A percentile compares a stretch with the other conserved stretches of the same genome.
These are phyloP conservation scores for Semnornis frantzii DNA, from an alignment of 2,113 vertebrate species.

Conservation along the genomic window DNA sequence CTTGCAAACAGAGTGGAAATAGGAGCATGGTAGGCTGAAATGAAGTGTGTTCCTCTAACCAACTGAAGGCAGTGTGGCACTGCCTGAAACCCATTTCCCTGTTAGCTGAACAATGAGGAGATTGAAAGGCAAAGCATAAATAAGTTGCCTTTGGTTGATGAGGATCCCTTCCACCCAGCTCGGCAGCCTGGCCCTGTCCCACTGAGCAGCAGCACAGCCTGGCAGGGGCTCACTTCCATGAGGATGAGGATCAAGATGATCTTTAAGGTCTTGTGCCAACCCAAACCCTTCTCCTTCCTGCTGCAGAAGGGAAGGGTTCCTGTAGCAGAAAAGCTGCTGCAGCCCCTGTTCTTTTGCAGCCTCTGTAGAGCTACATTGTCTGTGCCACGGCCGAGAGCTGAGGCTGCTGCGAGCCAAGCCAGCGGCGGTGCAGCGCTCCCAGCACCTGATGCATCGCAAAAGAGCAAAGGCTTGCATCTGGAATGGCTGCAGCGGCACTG, in stretches of 20 bases:
- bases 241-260: not conserved
- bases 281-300: no score
- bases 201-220: no score
- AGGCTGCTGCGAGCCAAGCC: not conserved
- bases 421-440: not conserved
- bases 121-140: conserved; percentile 9
- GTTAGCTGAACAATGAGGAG: not conserved
- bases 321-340: not conserved
- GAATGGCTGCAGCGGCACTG: not conserved
- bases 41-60: not conserved
- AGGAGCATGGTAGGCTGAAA: not conserved
- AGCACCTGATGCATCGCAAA: not conserved
- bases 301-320: fast-evolving
- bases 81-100: not conserved
- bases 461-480: no score
- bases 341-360: not conserved
- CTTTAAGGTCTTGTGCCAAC: no score
- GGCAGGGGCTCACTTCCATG: no score
- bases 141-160: not conserved
- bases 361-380: no score
- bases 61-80: not conserved
- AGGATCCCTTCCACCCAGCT: no score
- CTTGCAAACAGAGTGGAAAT: not conserved
- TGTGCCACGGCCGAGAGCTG: fast-evolving
- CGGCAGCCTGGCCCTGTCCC: no score